Evolutionary conservation across 2,888 invertebrate species (phyloP).

Genomic region (Liopterus haemorrhoidalis): DNA sequence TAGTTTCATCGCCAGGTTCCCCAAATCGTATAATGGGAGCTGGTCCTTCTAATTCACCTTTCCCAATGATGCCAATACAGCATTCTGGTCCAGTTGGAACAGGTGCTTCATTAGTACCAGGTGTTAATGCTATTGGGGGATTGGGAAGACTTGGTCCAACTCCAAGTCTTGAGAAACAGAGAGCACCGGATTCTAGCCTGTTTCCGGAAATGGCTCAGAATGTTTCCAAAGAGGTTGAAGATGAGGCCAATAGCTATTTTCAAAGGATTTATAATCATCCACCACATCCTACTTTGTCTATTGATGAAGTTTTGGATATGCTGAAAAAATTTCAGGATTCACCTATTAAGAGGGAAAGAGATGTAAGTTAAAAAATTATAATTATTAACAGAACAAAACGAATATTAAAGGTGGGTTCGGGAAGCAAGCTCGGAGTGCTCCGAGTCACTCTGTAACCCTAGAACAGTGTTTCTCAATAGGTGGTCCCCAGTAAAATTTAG

Average conservation of each 20-base stretch:
- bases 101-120: slow-evolving; percentile 48
- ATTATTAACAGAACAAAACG: too few relatives aligned
- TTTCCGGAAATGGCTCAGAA: slow-evolving; percentile 76
- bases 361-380: slow-evolving; percentile 45
- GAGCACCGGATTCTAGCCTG: slow-evolving; percentile 56
- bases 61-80: slow-evolving; percentile 67
- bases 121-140: slow-evolving; percentile 56
- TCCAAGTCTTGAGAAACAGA: slow-evolving; percentile 58
- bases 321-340: slow-evolving; percentile 94
- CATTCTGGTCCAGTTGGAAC: slow-evolving; percentile 51
- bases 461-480: too few relatives aligned
- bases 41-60: slow-evolving; percentile 68
- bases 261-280: slow-evolving; percentile 97
- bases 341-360: slow-evolving; percentile 75
- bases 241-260: slow-evolving; percentile 98
- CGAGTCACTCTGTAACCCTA: too few relatives aligned
- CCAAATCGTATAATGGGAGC: slow-evolving; percentile 72
- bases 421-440: too few relatives aligned
- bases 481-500: too few relatives aligned
- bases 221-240: slow-evolving; percentile 94
- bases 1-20: slow-evolving; percentile 76
- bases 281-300: slow-evolving; percentile 87
- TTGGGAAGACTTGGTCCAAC: slow-evolving; percentile 64
- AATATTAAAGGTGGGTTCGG: too few relatives aligned
- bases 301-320: slow-evolving; percentile 94